A percentile compares a stretch with the other conserved stretches of the same genome.
phyloP scores from a whole-genome alignment of 2,888 invertebrate genomes.

The Ariolimax columbianus region DNA sequence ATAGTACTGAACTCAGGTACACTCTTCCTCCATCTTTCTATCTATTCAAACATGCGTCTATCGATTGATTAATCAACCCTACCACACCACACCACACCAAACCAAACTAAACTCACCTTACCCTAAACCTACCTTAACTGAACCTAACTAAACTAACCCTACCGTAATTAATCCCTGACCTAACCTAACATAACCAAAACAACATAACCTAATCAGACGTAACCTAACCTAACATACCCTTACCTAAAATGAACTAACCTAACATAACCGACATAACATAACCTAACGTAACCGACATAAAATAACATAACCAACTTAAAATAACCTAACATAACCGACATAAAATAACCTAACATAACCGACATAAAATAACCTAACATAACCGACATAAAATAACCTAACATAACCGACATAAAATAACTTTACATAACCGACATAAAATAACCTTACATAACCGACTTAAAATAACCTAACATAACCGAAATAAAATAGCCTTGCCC shows the following conservation, averaged over 20 bases:
- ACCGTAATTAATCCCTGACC: background rate
- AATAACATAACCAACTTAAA: background rate
- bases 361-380: too few relatives aligned
- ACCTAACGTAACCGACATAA: background rate
- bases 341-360: too few relatives aligned
- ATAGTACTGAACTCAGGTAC: too few relatives aligned
- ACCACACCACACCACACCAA: background rate
- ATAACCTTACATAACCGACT: too few relatives aligned
- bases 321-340: too few relatives aligned
- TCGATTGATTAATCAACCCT: background rate
- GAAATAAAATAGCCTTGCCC: background rate
- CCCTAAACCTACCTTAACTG: background rate
- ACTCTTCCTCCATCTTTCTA: background rate
- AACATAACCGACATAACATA: background rate
- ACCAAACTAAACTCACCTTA: background rate
- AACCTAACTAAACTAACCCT: too few relatives aligned
- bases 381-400: too few relatives aligned
- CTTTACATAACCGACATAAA: too few relatives aligned
- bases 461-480: too few relatives aligned
- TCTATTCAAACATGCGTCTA: background rate
- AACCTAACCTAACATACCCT: background rate
- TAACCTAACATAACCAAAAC: background rate
- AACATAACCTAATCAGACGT: background rate
- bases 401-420: too few relatives aligned
- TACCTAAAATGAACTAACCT: too few relatives aligned